These are phyloP conservation scores for Triops cancriformis DNA, from an alignment of 1,140 invertebrate species.

Conservation along the genomic window DNA sequence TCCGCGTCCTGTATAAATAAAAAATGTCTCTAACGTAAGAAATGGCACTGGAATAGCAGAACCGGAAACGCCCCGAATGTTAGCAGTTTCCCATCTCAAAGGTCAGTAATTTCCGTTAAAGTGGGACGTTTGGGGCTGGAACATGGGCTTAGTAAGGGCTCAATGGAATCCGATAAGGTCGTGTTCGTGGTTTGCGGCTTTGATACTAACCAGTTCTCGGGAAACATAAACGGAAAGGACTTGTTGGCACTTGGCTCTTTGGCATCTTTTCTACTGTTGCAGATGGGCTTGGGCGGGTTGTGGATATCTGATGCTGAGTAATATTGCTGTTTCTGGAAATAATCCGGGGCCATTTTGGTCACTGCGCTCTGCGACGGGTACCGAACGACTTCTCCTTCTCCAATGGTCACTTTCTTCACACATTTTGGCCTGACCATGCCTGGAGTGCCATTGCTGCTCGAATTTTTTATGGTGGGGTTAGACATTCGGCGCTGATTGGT, in stretches of 20 bases:
- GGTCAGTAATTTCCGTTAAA: neutral
- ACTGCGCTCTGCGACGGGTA: neutral
- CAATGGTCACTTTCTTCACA: neutral
- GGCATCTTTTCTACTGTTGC: neutral
- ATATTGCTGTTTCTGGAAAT: slow-evolving; percentile 1
- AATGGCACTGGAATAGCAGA: neutral
- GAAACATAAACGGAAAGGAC: neutral
- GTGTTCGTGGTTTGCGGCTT: neutral
- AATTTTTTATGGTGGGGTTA: neutral
- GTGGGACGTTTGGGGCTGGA: neutral
- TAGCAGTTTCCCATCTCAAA: neutral
- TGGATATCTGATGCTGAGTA: slow-evolving; percentile 1
- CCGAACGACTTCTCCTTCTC: neutral
- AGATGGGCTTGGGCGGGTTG: neutral
- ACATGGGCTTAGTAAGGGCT: neutral
- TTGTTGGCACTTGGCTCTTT: neutral
- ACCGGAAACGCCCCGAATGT: too few species aligned
- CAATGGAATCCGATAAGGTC: neutral
- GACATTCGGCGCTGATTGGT: neutral
- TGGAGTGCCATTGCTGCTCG: neutral
- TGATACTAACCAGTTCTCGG: neutral
- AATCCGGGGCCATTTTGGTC: slow-evolving; percentile 8
- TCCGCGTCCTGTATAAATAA: too few species aligned
- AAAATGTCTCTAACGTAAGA: too few species aligned
- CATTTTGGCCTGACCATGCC: neutral